Evolutionary conservation across 1,140 invertebrate genomes (phyloP).

Genomic region (Drosophila quadrilineata): DNA sequence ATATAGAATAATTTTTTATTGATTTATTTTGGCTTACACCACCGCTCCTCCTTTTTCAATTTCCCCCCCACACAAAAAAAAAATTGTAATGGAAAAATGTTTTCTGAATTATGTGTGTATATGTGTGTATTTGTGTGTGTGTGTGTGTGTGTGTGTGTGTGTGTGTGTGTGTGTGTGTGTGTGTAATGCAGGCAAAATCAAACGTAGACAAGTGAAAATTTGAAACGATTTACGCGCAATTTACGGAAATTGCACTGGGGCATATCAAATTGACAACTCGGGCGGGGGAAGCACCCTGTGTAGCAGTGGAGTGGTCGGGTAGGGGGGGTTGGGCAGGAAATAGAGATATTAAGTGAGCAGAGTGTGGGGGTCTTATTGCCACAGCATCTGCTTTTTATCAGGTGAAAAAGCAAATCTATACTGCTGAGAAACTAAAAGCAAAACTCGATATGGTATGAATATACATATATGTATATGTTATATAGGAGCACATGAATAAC

Average conservation of each 20-base stretch:
- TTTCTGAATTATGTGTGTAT: slow-evolving; percentile 66
- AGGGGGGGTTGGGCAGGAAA: background rate
- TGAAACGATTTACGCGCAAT: slow-evolving; percentile 77
- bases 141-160: slow-evolving; percentile 5
- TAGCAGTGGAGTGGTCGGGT: too few relatives aligned
- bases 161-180: slow-evolving; percentile 7
- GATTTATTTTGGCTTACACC: slow-evolving; percentile 73
- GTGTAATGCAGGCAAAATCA: slow-evolving; percentile 54
- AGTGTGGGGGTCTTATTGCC: too few relatives aligned
- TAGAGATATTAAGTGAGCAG: too few relatives aligned
- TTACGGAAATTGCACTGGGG: slow-evolving; percentile 71
- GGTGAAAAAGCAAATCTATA: background rate
- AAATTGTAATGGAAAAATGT: slow-evolving; percentile 66
- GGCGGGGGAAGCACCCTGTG: background rate
- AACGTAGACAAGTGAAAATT: slow-evolving; percentile 78
- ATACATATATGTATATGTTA: too few relatives aligned
- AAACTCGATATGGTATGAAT: too few relatives aligned
- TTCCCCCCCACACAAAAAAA: background rate
- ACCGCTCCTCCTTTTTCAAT: background rate
- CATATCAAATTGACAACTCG: slow-evolving; percentile 68
- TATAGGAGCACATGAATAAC: slow-evolving; percentile 13
- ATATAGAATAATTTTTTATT: slow-evolving; percentile 77
- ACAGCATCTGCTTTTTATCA: too few relatives aligned
- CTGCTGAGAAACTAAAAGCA: slow-evolving; percentile 44
- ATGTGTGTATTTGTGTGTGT: slow-evolving; percentile 6